phyloP scores from a whole-genome alignment of 2,797 vertebrate genomes.

The Onychomys leucogaster region DNA sequence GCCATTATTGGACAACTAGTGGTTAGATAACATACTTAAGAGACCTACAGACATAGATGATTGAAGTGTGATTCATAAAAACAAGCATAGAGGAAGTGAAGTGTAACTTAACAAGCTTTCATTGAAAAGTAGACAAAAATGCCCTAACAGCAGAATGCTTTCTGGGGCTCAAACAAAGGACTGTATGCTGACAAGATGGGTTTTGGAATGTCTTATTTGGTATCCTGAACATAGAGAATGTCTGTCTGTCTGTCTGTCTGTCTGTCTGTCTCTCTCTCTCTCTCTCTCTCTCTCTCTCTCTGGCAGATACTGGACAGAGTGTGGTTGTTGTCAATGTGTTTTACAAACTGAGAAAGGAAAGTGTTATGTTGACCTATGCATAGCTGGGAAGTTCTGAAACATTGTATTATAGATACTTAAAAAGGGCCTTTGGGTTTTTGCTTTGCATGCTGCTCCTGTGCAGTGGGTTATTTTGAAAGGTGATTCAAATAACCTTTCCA shows the following conservation, averaged over 20 bases:
- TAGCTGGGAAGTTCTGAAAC: conserved; percentile 48
- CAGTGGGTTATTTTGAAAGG: conserved; percentile 83
- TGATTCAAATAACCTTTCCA: conserved; percentile 86
- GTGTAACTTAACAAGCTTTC: conserved; percentile 53
- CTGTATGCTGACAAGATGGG: conserved; percentile 73
- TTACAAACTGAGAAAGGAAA: conserved; percentile 55
- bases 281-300: not conserved
- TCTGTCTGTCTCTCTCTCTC: not conserved
- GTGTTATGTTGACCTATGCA: conserved; percentile 48
- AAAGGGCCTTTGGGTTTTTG: conserved; percentile 78
- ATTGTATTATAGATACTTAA: conserved; percentile 67
- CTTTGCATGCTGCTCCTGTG: conserved; percentile 80
- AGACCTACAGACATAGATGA: conserved; percentile 36
- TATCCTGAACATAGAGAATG: conserved; percentile 51
- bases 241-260: too few relatives aligned
- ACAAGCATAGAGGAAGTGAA: conserved; percentile 70
- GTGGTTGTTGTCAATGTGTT: not conserved
- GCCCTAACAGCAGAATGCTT: conserved; percentile 69
- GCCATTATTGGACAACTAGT: conserved; percentile 29
- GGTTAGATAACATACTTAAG: conserved; percentile 43
- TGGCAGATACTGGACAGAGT: conserved; percentile 27
- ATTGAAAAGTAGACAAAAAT: conserved; percentile 70
- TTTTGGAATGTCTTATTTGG: conserved; percentile 70
- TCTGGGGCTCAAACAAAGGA: conserved; percentile 69
- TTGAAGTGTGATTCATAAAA: conserved; percentile 68